Base-by-base conservation (phyloP, 2,888 invertebrate genomes). In the Ectemnius continuus region DNA sequence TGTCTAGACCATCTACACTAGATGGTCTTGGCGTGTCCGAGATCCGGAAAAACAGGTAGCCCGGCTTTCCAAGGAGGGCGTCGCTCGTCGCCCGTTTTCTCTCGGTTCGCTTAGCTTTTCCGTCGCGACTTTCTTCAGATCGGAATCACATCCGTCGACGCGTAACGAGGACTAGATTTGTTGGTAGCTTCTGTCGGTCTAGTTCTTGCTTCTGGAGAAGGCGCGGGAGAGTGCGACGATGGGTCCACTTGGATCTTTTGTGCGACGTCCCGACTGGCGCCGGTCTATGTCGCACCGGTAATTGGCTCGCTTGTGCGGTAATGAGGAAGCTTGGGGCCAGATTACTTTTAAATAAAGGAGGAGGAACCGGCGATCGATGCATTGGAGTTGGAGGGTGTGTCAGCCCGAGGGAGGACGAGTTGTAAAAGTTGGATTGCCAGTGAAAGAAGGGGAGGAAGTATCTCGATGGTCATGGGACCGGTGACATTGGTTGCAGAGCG, bases 401-500 rank as follows among this genome's bases (percentile, higher is more conserved):
- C 63, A 8, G 61, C 36, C 48, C 18, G 61, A 52, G 52, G 26
- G 47, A 56, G 61, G 18, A 66, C 14, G 2, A 18, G 36, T 20
- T 11, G 46, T 36, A 36, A 48, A 66, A 63, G 36, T 58, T 56
- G 18, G 20, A 23, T 59, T 47, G 47, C 16, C n/a, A 20, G 57
- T 16, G 28, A 52, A 46, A 16, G n/a, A 36, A 28, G 57, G 61
- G 61, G 61, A 60, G 36, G 62, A 60, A 23, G 23, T 23, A 65
- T 59, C 48, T 23, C 70, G 60, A 75, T 70, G 81, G 80, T 87
- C 76, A 86, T 88, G 83, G 83, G 80, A 56, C 85, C 85, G 73
- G 84, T 88, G 80, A 81, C 80, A 64, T 84, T 88, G 80, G 70
- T 89, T 88, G 70, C 86, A 89, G 89, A 89, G 85, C 88, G 86